Evolutionary conservation across 2,797 vertebrate species (phyloP).

Genomic region (Sebastes iracundus): DNA sequence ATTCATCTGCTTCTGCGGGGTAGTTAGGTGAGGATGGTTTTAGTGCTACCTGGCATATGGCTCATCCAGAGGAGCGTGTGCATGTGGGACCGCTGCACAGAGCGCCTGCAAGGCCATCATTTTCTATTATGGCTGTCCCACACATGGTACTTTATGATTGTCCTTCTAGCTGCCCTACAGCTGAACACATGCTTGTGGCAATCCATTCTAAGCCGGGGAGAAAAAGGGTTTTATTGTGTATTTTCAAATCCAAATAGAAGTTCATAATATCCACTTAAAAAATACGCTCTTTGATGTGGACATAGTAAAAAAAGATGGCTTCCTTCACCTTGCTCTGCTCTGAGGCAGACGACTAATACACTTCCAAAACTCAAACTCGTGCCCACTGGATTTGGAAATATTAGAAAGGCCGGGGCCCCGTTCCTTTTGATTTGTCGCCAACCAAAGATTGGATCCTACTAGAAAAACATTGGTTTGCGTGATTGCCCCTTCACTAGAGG

Average conservation of each 20-base stretch:
- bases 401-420: slow-evolving; percentile 11
- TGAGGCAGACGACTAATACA: slow-evolving; percentile 14
- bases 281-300: slow-evolving; percentile 27
- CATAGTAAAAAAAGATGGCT: slow-evolving; percentile 11
- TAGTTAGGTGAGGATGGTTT: slow-evolving; percentile 73
- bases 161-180: slow-evolving; percentile 43
- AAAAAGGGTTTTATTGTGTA: not conserved
- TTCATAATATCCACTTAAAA: slow-evolving; percentile 12
- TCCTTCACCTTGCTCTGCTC: slow-evolving; percentile 20
- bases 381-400: slow-evolving; percentile 42
- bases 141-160: slow-evolving; percentile 59
- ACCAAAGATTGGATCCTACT: slow-evolving; percentile 41
- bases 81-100: slow-evolving; percentile 20
- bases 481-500: slow-evolving; percentile 51
- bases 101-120: slow-evolving; percentile 55
- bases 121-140: slow-evolving; percentile 58
- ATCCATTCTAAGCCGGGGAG: not conserved
- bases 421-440: slow-evolving; percentile 48
- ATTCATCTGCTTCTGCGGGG: slow-evolving; percentile 75
- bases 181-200: slow-evolving; percentile 29
- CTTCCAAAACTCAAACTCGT: slow-evolving; percentile 16
- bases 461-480: slow-evolving; percentile 54
- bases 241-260: not conserved
- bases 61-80: slow-evolving; percentile 48
- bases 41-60: slow-evolving; percentile 72